Evolutionary conservation across 2,113 vertebrate genomes (phyloP), one percentile per base, ranked within the genome.

Genomic region (Erinaceus europaeus): DNA sequence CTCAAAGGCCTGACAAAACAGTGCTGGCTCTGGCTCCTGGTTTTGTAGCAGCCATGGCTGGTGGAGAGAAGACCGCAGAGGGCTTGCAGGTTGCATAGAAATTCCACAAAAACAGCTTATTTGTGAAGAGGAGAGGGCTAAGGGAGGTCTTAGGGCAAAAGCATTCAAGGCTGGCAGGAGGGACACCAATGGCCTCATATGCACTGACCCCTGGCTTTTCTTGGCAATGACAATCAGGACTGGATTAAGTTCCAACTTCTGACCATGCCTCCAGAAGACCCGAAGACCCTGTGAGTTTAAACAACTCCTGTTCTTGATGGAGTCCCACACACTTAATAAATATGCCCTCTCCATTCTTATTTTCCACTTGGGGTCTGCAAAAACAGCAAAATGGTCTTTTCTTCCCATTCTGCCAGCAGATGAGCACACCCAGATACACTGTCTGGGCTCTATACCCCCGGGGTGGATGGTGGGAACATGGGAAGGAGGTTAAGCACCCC

Each of bases 41-140:
- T 20, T 38, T 46, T 1, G 38, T 0, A 15, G 5, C 1, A 32
- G n/a, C 15, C 52, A 59, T 23, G 50, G 53, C 4, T 18, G 32
- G 42, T 9, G 5, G 29, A 18, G 23, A 29, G 8, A 23, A 27
- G 15, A 34, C 0, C 29, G 12, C 15, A 25, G 11, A 5, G 38
- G 3, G 0, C 6, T 48, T 36, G 57, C 29, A 32, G 6, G 10
- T 0, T 3, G 27, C 32, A 46, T 3, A 8, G n/a, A 3, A 8
- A 23, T 23, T 25, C 38, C 18, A 1, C 0, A n/a, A 57, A 36
- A 34, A 29, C 82, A 40, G 44, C n/a, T 1, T 48, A 11, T 68
- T 6, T 17, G 0, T 42, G 38, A 73, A 57, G n/a, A 68, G 21
- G n/a, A 84, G 25, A 80, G 25, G n/a, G 14, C 10, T 10, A 15